Conservation (phyloP, 2,888 invertebrate species). For the Vesta saturnalis region DNA sequence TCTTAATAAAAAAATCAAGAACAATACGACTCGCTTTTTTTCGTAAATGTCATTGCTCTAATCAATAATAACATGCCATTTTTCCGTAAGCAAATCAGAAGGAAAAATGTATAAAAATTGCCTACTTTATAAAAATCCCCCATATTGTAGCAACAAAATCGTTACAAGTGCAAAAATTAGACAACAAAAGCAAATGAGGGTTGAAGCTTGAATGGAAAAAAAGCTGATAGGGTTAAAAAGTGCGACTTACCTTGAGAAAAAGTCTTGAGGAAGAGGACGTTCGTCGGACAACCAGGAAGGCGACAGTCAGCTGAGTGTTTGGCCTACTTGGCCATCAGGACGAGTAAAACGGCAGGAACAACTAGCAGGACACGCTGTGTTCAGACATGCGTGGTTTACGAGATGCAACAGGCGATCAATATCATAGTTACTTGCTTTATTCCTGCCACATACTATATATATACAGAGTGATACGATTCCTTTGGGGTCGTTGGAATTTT, state of each 20-base stretch:
- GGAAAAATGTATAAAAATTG: neutral
- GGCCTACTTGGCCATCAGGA: slow-evolving; percentile 47
- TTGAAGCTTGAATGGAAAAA: neutral
- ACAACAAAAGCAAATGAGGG: neutral
- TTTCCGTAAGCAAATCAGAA: too few relatives aligned
- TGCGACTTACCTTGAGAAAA: neutral
- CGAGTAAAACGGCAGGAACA: slow-evolving; percentile 39
- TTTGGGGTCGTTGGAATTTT: slow-evolving; percentile 32
- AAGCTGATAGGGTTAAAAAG: neutral
- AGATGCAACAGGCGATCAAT: slow-evolving; percentile 59
- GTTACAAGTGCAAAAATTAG: neutral
- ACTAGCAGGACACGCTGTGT: slow-evolving; percentile 54
- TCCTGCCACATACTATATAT: slow-evolving; percentile 22
- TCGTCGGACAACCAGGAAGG: slow-evolving; percentile 31
- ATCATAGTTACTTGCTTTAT: slow-evolving; percentile 41
- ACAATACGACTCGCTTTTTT: neutral
- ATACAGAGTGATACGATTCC: slow-evolving; percentile 37
- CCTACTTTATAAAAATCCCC: neutral
- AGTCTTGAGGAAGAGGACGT: slow-evolving; percentile 22
- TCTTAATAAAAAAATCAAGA: neutral
- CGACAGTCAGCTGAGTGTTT: slow-evolving; percentile 46
- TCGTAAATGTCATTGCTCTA: neutral
- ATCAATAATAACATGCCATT: neutral
- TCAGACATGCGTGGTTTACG: slow-evolving; percentile 47
- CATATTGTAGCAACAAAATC: slow-evolving; percentile 1